These are phyloP conservation scores for Alcedo quadribrachys DNA, from an alignment of 2,797 vertebrate genomes.

Conservation along the genomic window DNA sequence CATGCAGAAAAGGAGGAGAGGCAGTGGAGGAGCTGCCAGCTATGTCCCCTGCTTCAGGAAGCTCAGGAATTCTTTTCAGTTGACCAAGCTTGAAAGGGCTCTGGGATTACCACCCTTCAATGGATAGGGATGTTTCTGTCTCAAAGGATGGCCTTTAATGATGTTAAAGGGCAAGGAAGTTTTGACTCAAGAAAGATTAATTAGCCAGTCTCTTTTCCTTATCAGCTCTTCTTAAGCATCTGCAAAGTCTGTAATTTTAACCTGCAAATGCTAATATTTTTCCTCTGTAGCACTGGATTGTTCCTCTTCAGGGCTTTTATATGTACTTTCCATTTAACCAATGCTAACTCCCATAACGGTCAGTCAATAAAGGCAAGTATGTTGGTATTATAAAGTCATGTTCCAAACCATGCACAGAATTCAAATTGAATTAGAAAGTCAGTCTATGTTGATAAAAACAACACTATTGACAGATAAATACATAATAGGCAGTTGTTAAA, in stretches of 20 bases:
- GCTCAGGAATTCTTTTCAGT: not conserved
- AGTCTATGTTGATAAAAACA: not conserved
- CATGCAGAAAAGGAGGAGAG: not conserved
- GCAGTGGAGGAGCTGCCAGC: not conserved
- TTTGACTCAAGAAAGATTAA: not conserved
- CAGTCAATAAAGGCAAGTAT: constrained; percentile 18
- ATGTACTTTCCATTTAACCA: not conserved
- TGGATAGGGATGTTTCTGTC: not conserved
- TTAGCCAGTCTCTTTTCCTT: not conserved
- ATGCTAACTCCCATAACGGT: not conserved
- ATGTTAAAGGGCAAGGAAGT: not conserved
- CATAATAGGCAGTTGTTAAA: constrained; percentile 30
- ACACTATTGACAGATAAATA: constrained; percentile 18
- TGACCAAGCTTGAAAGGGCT: not conserved
- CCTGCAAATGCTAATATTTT: not conserved
- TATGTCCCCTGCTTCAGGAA: not conserved
- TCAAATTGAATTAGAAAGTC: constrained; percentile 16
- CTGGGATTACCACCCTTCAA: not conserved
- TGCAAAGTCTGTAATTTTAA: not conserved
- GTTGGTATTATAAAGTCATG: not conserved
- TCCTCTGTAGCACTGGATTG: not conserved
- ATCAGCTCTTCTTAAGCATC: not conserved
- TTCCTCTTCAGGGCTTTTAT: constrained; percentile 22
- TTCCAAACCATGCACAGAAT: constrained; percentile 14
- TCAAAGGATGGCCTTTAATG: not conserved